Evolutionary conservation across 2,113 vertebrate species (phyloP), one percentile per base, ranked within the genome.

Genomic region (Ramphastos sulfuratus): DNA sequence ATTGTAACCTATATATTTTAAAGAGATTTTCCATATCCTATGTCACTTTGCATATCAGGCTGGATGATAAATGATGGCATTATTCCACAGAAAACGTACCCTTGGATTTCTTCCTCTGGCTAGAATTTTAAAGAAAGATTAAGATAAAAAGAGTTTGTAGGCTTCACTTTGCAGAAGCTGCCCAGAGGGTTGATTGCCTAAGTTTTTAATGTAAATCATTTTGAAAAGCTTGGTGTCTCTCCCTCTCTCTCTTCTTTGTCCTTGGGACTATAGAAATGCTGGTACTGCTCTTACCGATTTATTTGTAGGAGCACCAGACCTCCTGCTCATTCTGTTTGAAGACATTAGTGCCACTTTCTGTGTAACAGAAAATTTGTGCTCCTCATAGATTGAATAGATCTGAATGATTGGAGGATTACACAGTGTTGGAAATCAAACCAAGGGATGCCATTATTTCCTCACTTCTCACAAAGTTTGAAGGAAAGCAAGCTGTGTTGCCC

Each of bases 101-200:
- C 67, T 84, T 85, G 79, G 74, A 71, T 95, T 94, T 90, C 35
- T 91, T 90, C 64, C 69, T 88, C 87, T 90, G 87, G 79, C 35
- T 88, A 80, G 76, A 92, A 83, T 93, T 94, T 91, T 89, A 77
- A 96, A 70, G 69, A 71, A 90, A 83, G 76, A 83, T 88, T 83
- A 91, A 83, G 72, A 93, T 84, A 74, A 82, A 87, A 91, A 10
- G 5, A 69, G 79, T 58, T 92, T 86, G 87, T 93, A 72, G 92
- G 31, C 37, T 88, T 91, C 37, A 9, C 21, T 88, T 90, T 90
- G 73, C 37, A 69, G 87, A 90, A 85, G 72, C 33, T 86, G 65
- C 65, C 72, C 3, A 11, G 48, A 76, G 50, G 77, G 55, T 9
- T 74, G 87, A 91, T 80, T 89, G 75, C 79, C 48, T 7, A 65